Evolutionary conservation across 2,888 invertebrate genomes (phyloP).

Genomic region (Himalopsyche kuldschensis): DNA sequence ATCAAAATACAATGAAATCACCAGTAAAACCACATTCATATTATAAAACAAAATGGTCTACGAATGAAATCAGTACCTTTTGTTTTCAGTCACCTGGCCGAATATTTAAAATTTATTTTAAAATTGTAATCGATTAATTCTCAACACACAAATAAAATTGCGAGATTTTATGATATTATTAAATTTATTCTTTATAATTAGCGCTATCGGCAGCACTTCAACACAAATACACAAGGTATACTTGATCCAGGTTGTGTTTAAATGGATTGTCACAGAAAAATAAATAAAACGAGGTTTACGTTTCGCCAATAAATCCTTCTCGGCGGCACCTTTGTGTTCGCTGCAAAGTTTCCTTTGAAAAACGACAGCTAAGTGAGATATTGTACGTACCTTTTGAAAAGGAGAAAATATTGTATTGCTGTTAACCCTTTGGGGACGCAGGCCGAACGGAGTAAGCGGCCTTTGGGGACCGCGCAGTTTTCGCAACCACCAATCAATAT

Average conservation of each 20-base stretch:
- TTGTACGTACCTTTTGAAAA: background rate
- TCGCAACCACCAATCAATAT: background rate
- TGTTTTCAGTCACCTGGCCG: too few relatives aligned
- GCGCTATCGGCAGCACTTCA: too few relatives aligned
- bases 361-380: background rate
- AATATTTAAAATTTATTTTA: too few relatives aligned
- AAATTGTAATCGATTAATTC: too few relatives aligned
- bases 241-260: background rate
- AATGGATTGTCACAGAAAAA: background rate
- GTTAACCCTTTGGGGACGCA: background rate
- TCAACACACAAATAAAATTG: too few relatives aligned
- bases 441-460: background rate
- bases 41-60: too few relatives aligned
- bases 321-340: background rate
- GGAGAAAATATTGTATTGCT: background rate
- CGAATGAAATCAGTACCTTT: too few relatives aligned
- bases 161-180: too few relatives aligned
- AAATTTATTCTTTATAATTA: too few relatives aligned
- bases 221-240: background rate
- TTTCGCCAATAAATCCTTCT: background rate
- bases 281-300: background rate
- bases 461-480: background rate
- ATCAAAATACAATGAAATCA: too few relatives aligned
- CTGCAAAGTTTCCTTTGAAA: background rate
- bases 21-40: too few relatives aligned